Base-by-base conservation (phyloP, 2,888 invertebrate species). In the Amphipoea oculea region DNA sequence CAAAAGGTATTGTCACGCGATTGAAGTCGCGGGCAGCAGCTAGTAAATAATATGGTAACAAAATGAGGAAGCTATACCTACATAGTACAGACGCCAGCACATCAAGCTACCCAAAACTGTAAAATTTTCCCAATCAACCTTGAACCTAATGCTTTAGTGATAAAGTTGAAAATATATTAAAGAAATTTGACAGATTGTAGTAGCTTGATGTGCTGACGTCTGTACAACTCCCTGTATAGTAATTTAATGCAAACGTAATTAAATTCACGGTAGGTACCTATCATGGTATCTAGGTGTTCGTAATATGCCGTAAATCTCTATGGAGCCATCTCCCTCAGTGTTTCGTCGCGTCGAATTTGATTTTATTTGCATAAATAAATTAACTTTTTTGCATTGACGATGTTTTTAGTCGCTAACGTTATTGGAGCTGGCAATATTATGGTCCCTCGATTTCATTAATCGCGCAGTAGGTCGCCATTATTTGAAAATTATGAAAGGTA, bases 321-420 rank as follows among this genome's bases (percentile, higher is more conserved):
- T 82, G 86, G 89, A 88, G 83, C 78, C 78, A 86, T 89, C 82
- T 85, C 81, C 84, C 88, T 78, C 84, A 69, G 79, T 88, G 85
- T 85, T 86, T 83, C 81, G 78, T 86, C 76, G 87, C 81, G 79
- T 83, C 74, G 80, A 85, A 81, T 89, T 89, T 89, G 81, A 89
- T 89, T 89, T 88, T 89, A 89, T 89, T 89, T 88, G 88, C 89
- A 89, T 89, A 89, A 89, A 89, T 88, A 89, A 89, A 89, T 89
- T 88, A 84, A 85, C 89, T 85, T 89, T 88, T 89, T 89, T 86
- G 72, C 83, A 86, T 88, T 82, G 76, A 82, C 79, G 77, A 84
- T 85, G 89, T 85, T 89, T 89, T 89, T 85, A 88, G 71, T 70
- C 72, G 76, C 75, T 79, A 79, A 89, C 65, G 82, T 85, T 82